Evolutionary conservation across 2,113 vertebrate genomes (phyloP).

Genomic region (Poecilia latipinna): DNA sequence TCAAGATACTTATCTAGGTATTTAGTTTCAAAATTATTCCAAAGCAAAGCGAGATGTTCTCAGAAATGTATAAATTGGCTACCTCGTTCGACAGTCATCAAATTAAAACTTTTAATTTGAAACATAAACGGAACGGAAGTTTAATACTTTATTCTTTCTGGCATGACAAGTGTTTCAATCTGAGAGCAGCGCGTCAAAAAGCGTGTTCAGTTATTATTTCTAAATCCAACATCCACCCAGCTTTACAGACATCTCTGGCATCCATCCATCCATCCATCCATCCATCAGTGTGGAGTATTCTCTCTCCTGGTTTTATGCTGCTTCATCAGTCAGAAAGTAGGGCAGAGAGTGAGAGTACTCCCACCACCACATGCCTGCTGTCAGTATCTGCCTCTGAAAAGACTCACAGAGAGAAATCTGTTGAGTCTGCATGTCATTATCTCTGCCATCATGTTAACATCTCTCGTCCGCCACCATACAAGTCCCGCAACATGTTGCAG

Average conservation of each 20-base stretch:
- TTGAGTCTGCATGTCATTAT: conserved; percentile 1
- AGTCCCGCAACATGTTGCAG: background rate
- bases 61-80: background rate
- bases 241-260: background rate
- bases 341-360: conserved; percentile 59
- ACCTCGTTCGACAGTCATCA: no score
- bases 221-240: conserved; percentile 16
- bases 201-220: conserved; percentile 7
- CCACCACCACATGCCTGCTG: conserved; percentile 12
- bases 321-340: conserved; percentile 75
- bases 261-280: conserved; percentile 29
- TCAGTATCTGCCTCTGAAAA: conserved; percentile 30
- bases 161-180: conserved; percentile 9
- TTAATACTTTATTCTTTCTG: background rate
- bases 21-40: background rate
- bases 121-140: conserved; percentile 12
- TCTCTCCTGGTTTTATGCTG: conserved; percentile 66
- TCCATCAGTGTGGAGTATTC: conserved; percentile 69
- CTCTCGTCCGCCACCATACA: background rate
- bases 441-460: background rate
- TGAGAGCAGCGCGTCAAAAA: conserved; percentile 21
- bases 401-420: conserved; percentile 6
- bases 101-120: conserved; percentile 31
- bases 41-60: background rate
- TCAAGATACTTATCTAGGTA: no score